Conservation (phyloP, 2,888 invertebrate species). For the Sussaba pulchella region DNA sequence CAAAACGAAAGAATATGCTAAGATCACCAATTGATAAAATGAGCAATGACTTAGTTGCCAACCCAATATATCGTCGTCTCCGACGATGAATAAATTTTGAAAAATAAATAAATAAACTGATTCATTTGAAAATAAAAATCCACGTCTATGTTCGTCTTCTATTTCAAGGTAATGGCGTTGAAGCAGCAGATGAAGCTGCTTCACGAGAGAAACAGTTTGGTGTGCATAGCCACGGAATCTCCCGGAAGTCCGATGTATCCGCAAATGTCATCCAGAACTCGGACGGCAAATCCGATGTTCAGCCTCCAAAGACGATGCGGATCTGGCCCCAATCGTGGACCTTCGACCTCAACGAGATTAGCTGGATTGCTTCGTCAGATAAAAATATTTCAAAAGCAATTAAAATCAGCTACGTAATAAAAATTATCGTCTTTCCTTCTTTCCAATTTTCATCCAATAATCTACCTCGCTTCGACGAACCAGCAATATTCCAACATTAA, state of each 20-base stretch:
- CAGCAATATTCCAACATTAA: background rate
- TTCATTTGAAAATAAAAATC: no score
- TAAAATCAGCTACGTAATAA: constrained; percentile 59
- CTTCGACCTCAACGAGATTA: constrained; percentile 75
- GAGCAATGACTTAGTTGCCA: no score
- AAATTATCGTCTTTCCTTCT: background rate
- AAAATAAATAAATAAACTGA: constrained; percentile 10
- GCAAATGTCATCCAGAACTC: constrained; percentile 46
- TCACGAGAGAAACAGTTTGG: constrained; percentile 77
- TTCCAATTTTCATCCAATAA: background rate
- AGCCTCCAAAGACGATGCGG: constrained; percentile 34
- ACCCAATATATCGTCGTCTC: no score
- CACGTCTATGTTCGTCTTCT: no score
- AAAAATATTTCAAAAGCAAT: constrained; percentile 80
- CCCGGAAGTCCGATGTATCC: constrained; percentile 51
- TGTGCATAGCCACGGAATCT: constrained; percentile 76
- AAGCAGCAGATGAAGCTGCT: constrained; percentile 78
- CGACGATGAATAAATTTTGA: no score
- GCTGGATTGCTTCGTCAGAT: constrained; percentile 78
- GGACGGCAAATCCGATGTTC: constrained; percentile 59
- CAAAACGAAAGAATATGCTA: no score
- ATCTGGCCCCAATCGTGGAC: constrained; percentile 66
- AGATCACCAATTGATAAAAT: no score
- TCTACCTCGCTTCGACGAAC: no score
- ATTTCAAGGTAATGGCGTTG: constrained; percentile 75